Conservation (phyloP, 2,797 vertebrate species). For the Scyliorhinus canicula region DNA sequence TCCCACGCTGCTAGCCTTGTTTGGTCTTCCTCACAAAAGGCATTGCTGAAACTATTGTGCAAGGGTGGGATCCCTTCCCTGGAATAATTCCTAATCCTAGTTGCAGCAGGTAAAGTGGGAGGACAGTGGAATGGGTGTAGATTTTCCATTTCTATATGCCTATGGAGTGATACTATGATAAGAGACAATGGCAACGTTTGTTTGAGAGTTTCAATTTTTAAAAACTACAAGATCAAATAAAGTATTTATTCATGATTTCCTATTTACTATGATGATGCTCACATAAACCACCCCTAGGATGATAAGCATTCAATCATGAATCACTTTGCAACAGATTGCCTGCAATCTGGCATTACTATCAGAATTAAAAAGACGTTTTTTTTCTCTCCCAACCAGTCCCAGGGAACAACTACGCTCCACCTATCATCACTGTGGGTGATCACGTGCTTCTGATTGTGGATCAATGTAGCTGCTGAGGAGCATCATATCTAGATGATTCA, state of each 20-base stretch:
- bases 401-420: neutral
- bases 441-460: neutral
- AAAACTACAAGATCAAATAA: neutral
- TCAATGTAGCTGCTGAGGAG: neutral
- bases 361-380: neutral
- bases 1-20: neutral
- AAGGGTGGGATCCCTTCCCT: neutral
- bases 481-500: neutral
- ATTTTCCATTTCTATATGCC: neutral
- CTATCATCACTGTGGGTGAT: neutral
- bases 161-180: too few relatives aligned
- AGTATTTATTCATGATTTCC: neutral
- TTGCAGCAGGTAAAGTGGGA: neutral
- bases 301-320: neutral
- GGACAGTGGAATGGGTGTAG: neutral
- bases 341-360: neutral
- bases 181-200: neutral
- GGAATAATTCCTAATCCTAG: neutral
- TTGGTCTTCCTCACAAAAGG: neutral
- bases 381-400: neutral
- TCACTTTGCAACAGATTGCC: neutral
- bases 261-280: neutral
- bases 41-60: neutral
- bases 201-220: neutral
- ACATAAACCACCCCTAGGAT: neutral